Base-by-base conservation (phyloP, 2,888 invertebrate species). In the Lycocerus yunnanus region DNA sequence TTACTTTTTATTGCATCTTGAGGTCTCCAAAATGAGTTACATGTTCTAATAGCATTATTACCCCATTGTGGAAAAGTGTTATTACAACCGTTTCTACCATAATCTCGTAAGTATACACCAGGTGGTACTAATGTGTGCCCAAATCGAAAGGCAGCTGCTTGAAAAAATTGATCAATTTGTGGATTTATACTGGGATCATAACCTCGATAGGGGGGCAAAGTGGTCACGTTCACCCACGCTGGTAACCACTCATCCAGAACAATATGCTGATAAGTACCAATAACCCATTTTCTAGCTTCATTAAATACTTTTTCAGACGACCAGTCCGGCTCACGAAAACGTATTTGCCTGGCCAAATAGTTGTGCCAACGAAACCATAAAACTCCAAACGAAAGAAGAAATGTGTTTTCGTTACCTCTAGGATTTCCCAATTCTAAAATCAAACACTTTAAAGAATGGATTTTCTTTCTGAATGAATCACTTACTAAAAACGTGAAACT, bases 161-260 rank as follows among this genome's bases (percentile, higher is more conserved):
- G 90, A 79, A 91, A 91, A 78, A 90, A 89, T 77, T 91, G 90
- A 72, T 89, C 89, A 59, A 91, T 89, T 81, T 90, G 90, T 5
- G 91, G 91, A 83, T 91, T 88, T 58, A 89, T 83, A 72, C 85
- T 86, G 1, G 89, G 88, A 80, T 90, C 86, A 81, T 91, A 91
- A 68, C 86, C 88, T 84, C 78, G 67, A 78, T 85, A 84, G 58
- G 72, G 13, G 20, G 75, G 65, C 1, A 84, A 61, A 27, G 60
- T 18, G 11, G 24, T 21, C 18, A 81, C 79, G 0, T 85, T 85
- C 3, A 89, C 77, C 86, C 88, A 88, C 66, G 85, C 80, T 4
- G 88, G 88, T 59, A 90, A 82, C 90, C 90, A 90, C 78, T 88
- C 87, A 79, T 90, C 86, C 1, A 87, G 78, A 3, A 89, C 86